Evolutionary conservation across 2,888 invertebrate species (phyloP), one percentile per base, ranked within the genome.

Genomic region (Chrysolina oricalcia): DNA sequence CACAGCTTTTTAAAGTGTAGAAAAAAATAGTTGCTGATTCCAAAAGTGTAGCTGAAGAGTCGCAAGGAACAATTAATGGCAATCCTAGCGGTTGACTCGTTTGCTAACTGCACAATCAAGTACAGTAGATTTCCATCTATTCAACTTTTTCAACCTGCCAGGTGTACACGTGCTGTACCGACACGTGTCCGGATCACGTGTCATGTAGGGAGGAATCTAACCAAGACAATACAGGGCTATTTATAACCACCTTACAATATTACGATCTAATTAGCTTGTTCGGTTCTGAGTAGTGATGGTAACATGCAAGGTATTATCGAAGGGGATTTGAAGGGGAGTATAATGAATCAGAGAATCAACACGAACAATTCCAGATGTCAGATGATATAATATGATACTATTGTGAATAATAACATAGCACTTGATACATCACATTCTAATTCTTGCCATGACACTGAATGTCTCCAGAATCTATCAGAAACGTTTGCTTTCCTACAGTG

Each of bases 171-270:
- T 66, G 65, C 53, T 21, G 48, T 21, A 1, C 15, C 15, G 23
- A 15, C 65, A 66, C 65, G 65, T 66, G 65, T 23, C 27, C 46
- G 21, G 43, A 13, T 46, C 19, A 66, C 48, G 43, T 46, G 65
- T 23, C 48, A 21, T 48, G n/a, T 21, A 21, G 53, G 53, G 53
- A 41, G 64, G 41, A 21, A 21, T 66, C 23, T 13, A 46, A 23
- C 43, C 40, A 48, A 66, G 53, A 66, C 65, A 43, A 48, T 66
- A 66, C 46, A 11, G n/a, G 59, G 53, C 23, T 53, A 53, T 53
- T 53, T 53, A 53, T 53, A 53, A 53, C 23, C 23, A 53, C 53
- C 53, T 53, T 53, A 53, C 43, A 43, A 43, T 43, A 43, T 43
- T 5, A 15, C 21, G 21, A 21, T 53, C 53, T 53, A 53, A 53